Evolutionary conservation across 2,888 invertebrate species (phyloP).

Genomic region (Hyppa rectilinea): DNA sequence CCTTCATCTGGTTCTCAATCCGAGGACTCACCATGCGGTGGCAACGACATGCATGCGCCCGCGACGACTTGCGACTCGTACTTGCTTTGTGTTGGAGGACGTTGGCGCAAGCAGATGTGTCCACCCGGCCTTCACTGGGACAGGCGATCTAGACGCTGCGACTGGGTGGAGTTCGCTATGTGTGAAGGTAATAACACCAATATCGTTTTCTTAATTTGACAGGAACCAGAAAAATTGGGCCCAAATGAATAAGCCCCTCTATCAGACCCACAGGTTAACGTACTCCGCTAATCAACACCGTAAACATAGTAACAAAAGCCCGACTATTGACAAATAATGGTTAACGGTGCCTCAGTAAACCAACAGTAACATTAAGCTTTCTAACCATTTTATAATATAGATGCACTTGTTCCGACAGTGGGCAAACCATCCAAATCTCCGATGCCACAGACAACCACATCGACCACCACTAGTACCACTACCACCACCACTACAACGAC

Average conservation of each 20-base stretch:
- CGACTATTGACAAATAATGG: not conserved
- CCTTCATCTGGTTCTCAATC: conserved; percentile 68
- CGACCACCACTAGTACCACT: conserved; percentile 67
- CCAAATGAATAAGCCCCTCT: no score
- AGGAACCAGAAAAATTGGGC: not conserved
- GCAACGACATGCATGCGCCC: conserved; percentile 87
- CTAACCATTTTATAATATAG: not conserved
- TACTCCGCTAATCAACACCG: not conserved
- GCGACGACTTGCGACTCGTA: conserved; percentile 93
- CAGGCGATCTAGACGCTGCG: conserved; percentile 92
- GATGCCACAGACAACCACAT: conserved; percentile 65
- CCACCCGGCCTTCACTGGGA: conserved; percentile 96
- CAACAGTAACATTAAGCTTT: not conserved
- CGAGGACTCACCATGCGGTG: conserved; percentile 74
- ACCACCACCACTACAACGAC: conserved; percentile 65
- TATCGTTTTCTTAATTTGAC: not conserved
- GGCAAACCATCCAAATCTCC: conserved; percentile 79
- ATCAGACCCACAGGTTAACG: not conserved
- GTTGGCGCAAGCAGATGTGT: conserved; percentile 93
- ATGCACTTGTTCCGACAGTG: conserved; percentile 50
- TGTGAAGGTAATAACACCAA: conserved; percentile 87
- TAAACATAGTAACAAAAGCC: not conserved
- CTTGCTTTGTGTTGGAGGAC: conserved; percentile 94
- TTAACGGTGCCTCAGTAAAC: not conserved
- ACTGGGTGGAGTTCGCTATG: conserved; percentile 95